phyloP scores from a whole-genome alignment of 1,140 invertebrate species.

The Berghia stephanieae region DNA sequence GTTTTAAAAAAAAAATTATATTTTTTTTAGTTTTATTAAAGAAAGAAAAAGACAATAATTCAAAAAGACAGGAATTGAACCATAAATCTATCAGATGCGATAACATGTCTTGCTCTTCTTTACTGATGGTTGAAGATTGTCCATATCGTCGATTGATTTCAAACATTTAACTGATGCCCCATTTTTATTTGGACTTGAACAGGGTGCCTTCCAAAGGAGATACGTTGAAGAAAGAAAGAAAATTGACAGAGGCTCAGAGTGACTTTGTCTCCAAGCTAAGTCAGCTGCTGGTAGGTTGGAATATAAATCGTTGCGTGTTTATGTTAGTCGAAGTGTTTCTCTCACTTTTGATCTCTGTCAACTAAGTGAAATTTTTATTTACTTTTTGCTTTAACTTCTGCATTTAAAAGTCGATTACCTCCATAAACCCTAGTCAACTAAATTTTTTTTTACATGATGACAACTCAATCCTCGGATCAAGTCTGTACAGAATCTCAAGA shows the following conservation, averaged over 20 bases:
- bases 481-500: too few relatives aligned
- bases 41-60: too few relatives aligned
- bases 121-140: not conserved
- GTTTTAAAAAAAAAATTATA: too few relatives aligned
- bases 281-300: slow-evolving; percentile 48
- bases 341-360: not conserved
- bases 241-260: slow-evolving; percentile 42
- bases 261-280: slow-evolving; percentile 56
- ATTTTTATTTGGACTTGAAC: slow-evolving; percentile 22
- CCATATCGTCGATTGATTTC: not conserved
- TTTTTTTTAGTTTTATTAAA: too few relatives aligned
- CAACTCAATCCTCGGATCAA: too few relatives aligned
- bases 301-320: not conserved
- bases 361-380: not conserved
- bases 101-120: not conserved
- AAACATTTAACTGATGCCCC: not conserved
- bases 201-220: slow-evolving; percentile 41
- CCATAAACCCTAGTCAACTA: not conserved
- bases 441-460: not conserved
- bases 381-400: not conserved
- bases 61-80: too few relatives aligned
- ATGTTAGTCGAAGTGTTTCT: not conserved
- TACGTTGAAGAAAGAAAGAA: slow-evolving; percentile 50
- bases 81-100: not conserved
- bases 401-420: not conserved